Percentiles rank a stretch among this genome's conserved stretches.
These are phyloP conservation scores for Leptura quadrifasciata DNA, from an alignment of 2,888 invertebrate genomes.

Conservation along the genomic window DNA sequence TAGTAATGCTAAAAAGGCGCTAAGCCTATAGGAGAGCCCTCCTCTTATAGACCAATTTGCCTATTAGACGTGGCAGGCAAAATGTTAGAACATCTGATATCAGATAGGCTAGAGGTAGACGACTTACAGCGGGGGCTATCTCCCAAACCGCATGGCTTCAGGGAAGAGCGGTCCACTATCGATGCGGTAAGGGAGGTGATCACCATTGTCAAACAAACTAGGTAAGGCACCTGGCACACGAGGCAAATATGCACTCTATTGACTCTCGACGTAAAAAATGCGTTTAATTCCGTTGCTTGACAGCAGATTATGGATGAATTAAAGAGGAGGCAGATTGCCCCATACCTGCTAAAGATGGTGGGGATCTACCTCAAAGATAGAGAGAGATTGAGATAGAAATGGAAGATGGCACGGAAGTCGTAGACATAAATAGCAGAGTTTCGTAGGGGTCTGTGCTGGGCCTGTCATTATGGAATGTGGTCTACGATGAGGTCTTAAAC, in stretches of 20 bases:
- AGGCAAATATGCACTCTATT: background rate
- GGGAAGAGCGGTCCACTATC: background rate
- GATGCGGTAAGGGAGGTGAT: background rate
- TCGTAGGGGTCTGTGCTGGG: background rate
- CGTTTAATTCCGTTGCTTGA: background rate
- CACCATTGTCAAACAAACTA: background rate
- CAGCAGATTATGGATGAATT: background rate
- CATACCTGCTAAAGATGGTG: background rate
- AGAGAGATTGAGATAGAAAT: background rate
- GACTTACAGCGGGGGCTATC: background rate
- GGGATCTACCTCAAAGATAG: background rate
- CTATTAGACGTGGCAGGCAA: background rate
- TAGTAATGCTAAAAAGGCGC: no score
- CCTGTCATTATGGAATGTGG: background rate
- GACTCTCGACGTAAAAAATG: background rate
- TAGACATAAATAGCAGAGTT: background rate
- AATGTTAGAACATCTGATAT: background rate
- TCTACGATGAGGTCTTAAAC: background rate
- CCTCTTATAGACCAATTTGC: background rate
- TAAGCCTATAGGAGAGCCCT: background rate
- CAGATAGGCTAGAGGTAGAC: background rate
- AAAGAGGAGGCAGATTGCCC: background rate
- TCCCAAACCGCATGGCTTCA: background rate
- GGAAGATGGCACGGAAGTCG: background rate
- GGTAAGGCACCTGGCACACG: background rate